phyloP scores from a whole-genome alignment of 2,797 vertebrate species.

The Hirundo rustica region DNA sequence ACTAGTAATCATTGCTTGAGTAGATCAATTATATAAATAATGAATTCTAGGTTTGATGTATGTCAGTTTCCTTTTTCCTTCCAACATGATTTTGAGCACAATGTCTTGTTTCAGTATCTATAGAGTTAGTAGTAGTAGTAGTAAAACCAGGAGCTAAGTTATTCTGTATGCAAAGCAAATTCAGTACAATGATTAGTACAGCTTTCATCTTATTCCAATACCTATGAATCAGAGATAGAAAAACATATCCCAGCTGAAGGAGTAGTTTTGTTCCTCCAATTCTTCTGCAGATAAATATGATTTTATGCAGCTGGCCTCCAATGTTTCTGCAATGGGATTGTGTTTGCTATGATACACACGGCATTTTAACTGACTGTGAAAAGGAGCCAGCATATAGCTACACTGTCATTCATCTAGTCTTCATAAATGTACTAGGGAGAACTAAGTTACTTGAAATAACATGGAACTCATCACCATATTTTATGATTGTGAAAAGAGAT shows the following conservation, averaged over 20 bases:
- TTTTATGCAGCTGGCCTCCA: slow-evolving; percentile 25
- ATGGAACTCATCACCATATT: neutral
- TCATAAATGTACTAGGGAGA: neutral
- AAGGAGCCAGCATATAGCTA: neutral
- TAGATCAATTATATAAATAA: neutral
- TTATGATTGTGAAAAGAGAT: neutral
- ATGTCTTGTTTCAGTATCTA: neutral
- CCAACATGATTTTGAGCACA: neutral
- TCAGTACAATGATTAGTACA: neutral
- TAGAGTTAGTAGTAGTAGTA: neutral
- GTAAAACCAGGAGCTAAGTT: neutral
- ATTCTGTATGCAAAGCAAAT: neutral
- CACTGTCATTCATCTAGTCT: neutral
- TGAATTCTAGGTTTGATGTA: neutral
- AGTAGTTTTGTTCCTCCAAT: slow-evolving; percentile 25
- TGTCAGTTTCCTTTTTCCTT: neutral
- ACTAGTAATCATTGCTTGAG: neutral
- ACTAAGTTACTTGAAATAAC: neutral
- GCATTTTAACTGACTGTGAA: neutral
- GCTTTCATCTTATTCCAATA: slow-evolving; percentile 42
- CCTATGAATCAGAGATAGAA: slow-evolving; percentile 18
- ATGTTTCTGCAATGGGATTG: neutral
- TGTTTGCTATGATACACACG: neutral
- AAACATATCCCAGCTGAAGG: neutral
- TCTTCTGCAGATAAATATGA: neutral